Base-by-base conservation (phyloP, 2,797 vertebrate genomes). In the Gephyroberyx darwinii region DNA sequence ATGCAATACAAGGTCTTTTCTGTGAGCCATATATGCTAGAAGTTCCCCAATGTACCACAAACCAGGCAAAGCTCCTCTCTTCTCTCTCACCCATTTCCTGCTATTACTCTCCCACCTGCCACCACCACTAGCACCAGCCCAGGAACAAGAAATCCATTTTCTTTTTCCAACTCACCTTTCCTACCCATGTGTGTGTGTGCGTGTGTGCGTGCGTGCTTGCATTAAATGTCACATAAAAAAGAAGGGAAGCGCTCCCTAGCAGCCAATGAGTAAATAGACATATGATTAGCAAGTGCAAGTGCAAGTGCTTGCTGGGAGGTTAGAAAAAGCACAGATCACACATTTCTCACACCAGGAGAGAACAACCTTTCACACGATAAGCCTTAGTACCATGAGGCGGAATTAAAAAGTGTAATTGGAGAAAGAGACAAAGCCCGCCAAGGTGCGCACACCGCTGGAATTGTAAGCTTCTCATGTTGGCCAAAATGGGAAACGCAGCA, bases 191-290 rank as follows among this genome's bases (percentile, higher is more conserved):
- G 57, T 75, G 39, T 7, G 37, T 70, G 50, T 20, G 66, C 41
- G 39, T 43, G 1, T 26, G 13, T 20, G 41, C 10, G 17, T 35
- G 17, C 17, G 13, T 35, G 13, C 13, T 33, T 19, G 61, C 62
- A 65, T 84, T 74, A 63, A 71, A 82, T 65, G 65, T 22, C 56
- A 82, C 84, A 74, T 1, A 20, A 51, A 65, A 54, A 67, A 77
- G 67, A 71, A 65, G 50, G 62, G 73, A 80, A 83, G 66, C 10
- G 22, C 69, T 83, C 72, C 61, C 60, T 22, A 41, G 78, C 65
- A 82, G 60, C 75, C 69, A 56, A 59, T 43, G 62, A 65, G 75
- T 75, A 89, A 88, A 87, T 80, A 84, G 74, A 88, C 70, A 68
- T 65, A 63, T 74, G 68, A 89, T 90, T 86, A 84, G 75, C 82